Evolutionary conservation across 92 coral and sea anemone species (phyloP).

Genomic region (Pocillopora meandrina): DNA sequence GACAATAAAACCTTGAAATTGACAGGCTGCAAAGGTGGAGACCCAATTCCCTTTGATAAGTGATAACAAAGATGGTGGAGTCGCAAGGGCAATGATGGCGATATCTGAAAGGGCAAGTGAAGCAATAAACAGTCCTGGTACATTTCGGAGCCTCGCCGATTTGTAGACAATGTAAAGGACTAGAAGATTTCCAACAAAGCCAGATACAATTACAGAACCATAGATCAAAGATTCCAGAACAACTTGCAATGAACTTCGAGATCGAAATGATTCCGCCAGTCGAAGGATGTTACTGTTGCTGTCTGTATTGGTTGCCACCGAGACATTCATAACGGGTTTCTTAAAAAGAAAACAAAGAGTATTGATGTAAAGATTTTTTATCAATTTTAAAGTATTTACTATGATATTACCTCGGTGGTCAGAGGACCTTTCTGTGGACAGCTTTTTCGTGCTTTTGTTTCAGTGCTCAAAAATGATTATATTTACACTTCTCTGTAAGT

Average conservation of each 20-base stretch:
- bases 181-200: constrained; percentile 42
- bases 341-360: background rate
- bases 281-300: background rate
- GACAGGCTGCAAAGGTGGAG: constrained; percentile 28
- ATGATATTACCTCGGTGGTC: too few species aligned
- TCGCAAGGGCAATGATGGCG: constrained; percentile 27
- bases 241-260: constrained; percentile 24
- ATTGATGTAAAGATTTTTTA: background rate
- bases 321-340: constrained; percentile 1
- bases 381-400: too few species aligned
- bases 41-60: constrained; percentile 45
- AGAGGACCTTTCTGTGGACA: too few species aligned
- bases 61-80: constrained; percentile 39
- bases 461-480: too few species aligned
- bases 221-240: constrained; percentile 29
- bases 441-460: too few species aligned
- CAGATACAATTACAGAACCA: background rate
- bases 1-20: constrained; percentile 64
- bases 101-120: constrained; percentile 58
- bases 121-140: constrained; percentile 36
- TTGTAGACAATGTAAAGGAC: constrained; percentile 48
- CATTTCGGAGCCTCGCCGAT: constrained; percentile 44
- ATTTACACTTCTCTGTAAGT: too few species aligned
- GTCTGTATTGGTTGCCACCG: background rate
- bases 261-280: constrained; percentile 10